A percentile compares a stretch with the other conserved stretches of the same genome.
Conservation (phyloP, 2,888 invertebrate genomes). For the Tenthredo amoena region DNA sequence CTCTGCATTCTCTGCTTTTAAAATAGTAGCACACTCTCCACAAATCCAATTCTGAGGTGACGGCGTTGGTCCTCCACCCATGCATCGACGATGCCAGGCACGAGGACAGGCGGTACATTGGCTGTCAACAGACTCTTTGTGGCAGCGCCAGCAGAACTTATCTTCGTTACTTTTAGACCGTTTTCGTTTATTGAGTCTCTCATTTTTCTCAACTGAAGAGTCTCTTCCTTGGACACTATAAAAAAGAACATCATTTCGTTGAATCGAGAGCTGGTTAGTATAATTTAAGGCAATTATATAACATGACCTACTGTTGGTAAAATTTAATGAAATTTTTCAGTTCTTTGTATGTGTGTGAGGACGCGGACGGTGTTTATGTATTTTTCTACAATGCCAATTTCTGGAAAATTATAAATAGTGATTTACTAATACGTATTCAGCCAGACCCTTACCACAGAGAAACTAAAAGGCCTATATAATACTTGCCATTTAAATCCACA, state of each 20-base stretch:
- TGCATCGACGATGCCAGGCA: constrained; percentile 91
- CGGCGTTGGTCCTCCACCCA: constrained; percentile 79
- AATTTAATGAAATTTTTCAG: background rate
- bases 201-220: constrained; percentile 54
- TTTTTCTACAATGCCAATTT: constrained; percentile 19
- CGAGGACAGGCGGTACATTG: constrained; percentile 92
- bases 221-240: constrained; percentile 55
- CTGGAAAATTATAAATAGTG: constrained; percentile 11
- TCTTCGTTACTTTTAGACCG: constrained; percentile 69
- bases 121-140: constrained; percentile 83
- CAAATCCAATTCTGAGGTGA: constrained; percentile 88
- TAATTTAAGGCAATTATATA: background rate
- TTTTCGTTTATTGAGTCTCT: constrained; percentile 65
- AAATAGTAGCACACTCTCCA: constrained; percentile 89
- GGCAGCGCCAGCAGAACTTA: constrained; percentile 94
- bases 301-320: constrained; percentile 22
- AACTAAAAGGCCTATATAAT: background rate
- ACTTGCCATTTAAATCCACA: constrained; percentile 6
- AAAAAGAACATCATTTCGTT: constrained; percentile 7
- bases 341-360: background rate
- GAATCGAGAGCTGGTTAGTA: background rate
- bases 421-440: background rate
- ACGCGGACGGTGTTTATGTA: background rate
- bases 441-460: background rate
- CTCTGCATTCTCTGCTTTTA: constrained; percentile 87